Evolutionary conservation across 2,113 vertebrate species (phyloP).

Genomic region (Rafetus swinhoei): DNA sequence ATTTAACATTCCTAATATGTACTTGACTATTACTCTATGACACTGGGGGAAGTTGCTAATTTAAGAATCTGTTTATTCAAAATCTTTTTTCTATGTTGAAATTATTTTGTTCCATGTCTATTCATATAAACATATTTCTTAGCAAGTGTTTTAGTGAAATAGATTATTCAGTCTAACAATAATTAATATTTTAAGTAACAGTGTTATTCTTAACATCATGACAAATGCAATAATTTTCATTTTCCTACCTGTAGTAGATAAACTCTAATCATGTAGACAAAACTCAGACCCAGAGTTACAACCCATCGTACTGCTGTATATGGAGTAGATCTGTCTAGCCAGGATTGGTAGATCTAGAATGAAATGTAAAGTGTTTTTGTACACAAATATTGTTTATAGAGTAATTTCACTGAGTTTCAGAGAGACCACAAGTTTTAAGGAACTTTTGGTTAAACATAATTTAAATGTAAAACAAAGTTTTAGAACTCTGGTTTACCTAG

Average conservation of each 20-base stretch:
- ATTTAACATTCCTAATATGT: too few relatives aligned
- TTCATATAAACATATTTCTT: background rate
- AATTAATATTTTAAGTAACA: background rate
- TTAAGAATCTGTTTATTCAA: background rate
- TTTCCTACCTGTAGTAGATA: conserved; percentile 94
- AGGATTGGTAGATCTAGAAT: conserved; percentile 94
- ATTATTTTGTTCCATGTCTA: background rate
- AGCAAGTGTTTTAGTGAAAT: background rate
- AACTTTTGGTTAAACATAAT: background rate
- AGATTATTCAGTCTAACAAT: background rate
- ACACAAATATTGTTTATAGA: background rate
- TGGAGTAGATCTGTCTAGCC: conserved; percentile 98
- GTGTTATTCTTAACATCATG: background rate
- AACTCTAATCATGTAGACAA: conserved; percentile 97
- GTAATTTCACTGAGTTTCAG: background rate
- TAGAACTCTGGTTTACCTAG: background rate
- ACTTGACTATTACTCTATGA: background rate
- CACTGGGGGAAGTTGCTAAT: background rate
- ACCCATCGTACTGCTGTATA: conserved; percentile 92
- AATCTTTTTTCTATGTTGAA: background rate
- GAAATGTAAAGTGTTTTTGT: background rate
- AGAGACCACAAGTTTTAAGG: background rate
- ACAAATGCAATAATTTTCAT: background rate
- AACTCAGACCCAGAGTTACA: conserved; percentile 89
- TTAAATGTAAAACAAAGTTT: background rate